Evolutionary conservation across 2,888 invertebrate species (phyloP).

Genomic region (Dione juno): DNA sequence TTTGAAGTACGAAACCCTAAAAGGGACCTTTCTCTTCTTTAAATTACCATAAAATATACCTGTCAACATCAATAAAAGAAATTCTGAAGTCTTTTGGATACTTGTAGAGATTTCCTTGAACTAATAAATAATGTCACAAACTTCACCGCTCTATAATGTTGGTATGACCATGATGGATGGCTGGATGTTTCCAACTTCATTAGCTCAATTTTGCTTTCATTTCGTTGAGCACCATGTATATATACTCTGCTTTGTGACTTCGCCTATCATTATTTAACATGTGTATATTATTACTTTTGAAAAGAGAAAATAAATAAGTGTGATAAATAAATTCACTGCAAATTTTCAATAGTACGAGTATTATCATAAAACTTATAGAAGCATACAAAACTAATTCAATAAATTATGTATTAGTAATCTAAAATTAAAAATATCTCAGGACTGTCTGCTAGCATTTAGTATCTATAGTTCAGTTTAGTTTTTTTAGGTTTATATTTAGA

Average conservation of each 20-base stretch:
- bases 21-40: constrained; percentile 3
- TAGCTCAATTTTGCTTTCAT: constrained; percentile 4
- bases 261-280: neutral
- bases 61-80: constrained; percentile 21
- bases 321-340: too few species aligned
- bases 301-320: too few species aligned
- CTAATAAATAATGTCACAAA: constrained; percentile 20
- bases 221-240: neutral
- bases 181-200: constrained; percentile 16
- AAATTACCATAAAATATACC: constrained; percentile 11
- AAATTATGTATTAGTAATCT: neutral
- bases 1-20: neutral
- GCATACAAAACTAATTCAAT: neutral
- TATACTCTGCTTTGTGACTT: neutral
- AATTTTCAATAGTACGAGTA: too few species aligned
- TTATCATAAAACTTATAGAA: neutral
- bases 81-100: constrained; percentile 4
- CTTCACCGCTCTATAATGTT: constrained; percentile 17
- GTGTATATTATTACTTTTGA: neutral
- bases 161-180: constrained; percentile 21
- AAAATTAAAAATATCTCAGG: neutral
- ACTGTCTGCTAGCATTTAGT: neutral
- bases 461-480: neutral
- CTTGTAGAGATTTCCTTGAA: constrained; percentile 17
- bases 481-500: constrained; percentile 15